phyloP scores from a whole-genome alignment of 2,113 vertebrate genomes.

The Raja brachyura region DNA sequence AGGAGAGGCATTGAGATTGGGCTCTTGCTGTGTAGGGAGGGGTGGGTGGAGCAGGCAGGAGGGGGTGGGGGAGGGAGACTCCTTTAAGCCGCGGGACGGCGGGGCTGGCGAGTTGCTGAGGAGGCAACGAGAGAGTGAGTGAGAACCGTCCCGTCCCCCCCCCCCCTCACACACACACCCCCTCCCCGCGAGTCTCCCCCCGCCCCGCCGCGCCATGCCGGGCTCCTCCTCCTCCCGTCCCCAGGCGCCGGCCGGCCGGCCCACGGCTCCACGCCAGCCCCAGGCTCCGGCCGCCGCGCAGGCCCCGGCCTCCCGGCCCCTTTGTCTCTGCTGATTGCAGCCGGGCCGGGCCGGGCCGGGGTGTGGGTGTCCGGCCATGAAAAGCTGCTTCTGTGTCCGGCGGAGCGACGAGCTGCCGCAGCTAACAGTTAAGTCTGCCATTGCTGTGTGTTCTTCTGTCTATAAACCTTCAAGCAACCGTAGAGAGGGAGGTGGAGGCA shows the following conservation, averaged over 20 bases:
- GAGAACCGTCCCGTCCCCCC: not conserved
- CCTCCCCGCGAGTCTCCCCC: not conserved
- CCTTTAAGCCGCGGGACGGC: constrained; percentile 45
- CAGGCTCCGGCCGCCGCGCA: not conserved
- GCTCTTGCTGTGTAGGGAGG: not conserved
- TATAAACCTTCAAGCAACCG: constrained; percentile 50
- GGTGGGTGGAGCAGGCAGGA: constrained; percentile 39
- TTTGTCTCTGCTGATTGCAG: too few species aligned
- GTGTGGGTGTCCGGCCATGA: constrained; percentile 57
- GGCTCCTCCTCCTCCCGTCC: too few species aligned
- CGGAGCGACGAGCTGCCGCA: constrained; percentile 52
- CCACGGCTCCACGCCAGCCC: not conserved
- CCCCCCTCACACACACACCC: too few species aligned
- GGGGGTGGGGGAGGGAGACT: constrained; percentile 17
- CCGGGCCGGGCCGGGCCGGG: constrained; percentile 41
- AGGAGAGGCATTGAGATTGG: not conserved
- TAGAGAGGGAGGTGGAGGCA: constrained; percentile 46
- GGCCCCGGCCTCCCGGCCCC: not conserved
- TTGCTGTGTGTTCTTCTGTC: constrained; percentile 45
- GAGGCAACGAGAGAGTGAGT: constrained; percentile 24
- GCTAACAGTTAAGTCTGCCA: constrained; percentile 59
- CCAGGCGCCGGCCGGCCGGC: not conserved
- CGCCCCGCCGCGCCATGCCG: not conserved
- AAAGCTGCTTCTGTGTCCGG: constrained; percentile 62
- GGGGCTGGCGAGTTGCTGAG: constrained; percentile 49